Percentiles rank a stretch among this genome's conserved stretches.
phyloP scores from a whole-genome alignment of 2,888 invertebrate species.

The Amiota communis region DNA sequence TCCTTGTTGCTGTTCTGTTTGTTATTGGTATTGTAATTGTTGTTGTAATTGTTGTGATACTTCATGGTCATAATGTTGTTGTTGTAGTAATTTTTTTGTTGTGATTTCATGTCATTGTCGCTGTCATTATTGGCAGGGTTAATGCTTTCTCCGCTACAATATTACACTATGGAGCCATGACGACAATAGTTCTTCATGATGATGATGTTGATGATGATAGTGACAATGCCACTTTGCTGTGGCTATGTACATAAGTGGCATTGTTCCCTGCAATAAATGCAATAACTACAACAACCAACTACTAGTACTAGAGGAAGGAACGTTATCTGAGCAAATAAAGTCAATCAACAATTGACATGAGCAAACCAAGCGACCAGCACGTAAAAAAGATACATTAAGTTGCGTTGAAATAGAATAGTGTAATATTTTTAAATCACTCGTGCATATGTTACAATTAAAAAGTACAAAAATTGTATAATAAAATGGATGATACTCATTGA shows the following conservation, averaged over 20 bases:
- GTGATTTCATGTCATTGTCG: neutral
- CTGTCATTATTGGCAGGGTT: neutral
- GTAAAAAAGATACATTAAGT: neutral
- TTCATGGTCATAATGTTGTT: neutral
- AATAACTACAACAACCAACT: neutral
- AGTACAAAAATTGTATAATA: neutral
- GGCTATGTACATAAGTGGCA: too few species aligned
- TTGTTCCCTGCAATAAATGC: neutral
- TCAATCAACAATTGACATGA: neutral
- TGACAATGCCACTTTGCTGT: neutral
- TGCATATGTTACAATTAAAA: constrained; percentile 5
- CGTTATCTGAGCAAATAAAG: constrained; percentile 1
- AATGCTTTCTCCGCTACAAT: neutral
- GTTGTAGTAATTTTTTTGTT: neutral
- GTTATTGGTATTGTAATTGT: neutral
- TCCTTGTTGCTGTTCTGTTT: too few species aligned
- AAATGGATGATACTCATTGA: too few species aligned
- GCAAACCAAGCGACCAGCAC: too few species aligned
- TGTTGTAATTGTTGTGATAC: neutral
- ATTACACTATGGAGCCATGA: too few species aligned
- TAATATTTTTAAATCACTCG: neutral
- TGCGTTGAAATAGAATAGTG: neutral
- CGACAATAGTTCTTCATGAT: neutral
- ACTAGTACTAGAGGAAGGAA: neutral
- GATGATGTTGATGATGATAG: neutral